These are phyloP conservation scores for Xylocopa sonorina DNA, from an alignment of 1,140 invertebrate genomes.

Conservation along the genomic window DNA sequence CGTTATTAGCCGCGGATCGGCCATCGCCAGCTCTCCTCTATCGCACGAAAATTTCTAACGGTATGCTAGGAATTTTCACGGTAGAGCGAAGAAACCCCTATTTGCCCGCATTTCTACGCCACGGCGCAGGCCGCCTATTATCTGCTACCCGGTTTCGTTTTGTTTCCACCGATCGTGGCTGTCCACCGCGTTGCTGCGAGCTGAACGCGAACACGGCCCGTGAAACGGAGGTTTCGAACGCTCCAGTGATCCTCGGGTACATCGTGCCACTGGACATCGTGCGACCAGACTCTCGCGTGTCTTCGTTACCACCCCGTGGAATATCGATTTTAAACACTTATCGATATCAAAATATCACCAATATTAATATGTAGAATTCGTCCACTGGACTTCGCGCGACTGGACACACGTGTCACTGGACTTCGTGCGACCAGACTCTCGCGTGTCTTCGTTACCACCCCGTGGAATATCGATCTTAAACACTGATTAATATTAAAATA, in stretches of 20 bases:
- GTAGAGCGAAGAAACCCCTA: constrained; percentile 43
- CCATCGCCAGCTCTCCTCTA: background rate
- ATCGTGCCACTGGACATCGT: background rate
- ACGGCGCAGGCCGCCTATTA: constrained; percentile 37
- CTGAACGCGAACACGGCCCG: background rate
- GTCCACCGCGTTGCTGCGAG: background rate
- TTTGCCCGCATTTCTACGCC: constrained; percentile 37
- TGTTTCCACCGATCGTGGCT: constrained; percentile 15
- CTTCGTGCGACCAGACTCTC: too few species aligned
- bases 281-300: too few species aligned
- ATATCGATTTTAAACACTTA: too few species aligned
- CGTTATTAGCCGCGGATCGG: background rate
- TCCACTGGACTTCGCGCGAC: too few species aligned
- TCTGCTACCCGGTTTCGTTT: constrained; percentile 24
- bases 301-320: too few species aligned
- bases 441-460: too few species aligned
- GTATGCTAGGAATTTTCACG: constrained; percentile 48
- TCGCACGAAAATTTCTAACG: constrained; percentile 42
- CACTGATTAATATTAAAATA: too few species aligned
- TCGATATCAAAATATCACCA: too few species aligned
- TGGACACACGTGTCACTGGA: too few species aligned
- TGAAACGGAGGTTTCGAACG: constrained; percentile 19
- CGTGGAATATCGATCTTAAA: too few species aligned
- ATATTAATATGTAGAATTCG: too few species aligned
- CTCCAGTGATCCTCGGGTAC: constrained; percentile 21